These are phyloP conservation scores for Smittia aterrima DNA, from an alignment of 2,888 invertebrate species.

Conservation along the genomic window DNA sequence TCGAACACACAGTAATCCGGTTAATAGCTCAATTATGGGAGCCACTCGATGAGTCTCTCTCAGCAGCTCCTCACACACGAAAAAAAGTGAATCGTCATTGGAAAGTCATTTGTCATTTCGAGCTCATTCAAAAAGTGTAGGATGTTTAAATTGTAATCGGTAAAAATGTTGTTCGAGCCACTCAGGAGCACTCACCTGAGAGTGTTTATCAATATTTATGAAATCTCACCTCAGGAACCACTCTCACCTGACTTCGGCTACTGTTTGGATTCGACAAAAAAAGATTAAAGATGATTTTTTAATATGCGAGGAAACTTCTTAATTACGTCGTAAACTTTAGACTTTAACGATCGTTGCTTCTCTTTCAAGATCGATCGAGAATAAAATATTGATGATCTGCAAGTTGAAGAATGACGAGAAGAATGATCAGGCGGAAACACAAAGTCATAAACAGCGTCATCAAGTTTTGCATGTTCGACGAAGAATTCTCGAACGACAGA, in stretches of 20 bases:
- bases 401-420: too few relatives aligned
- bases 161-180: background rate
- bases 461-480: background rate
- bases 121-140: constrained; percentile 2
- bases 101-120: constrained; percentile 37
- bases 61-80: too few relatives aligned
- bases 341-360: constrained; percentile 17
- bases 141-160: background rate
- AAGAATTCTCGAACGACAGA: too few relatives aligned
- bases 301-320: constrained; percentile 9
- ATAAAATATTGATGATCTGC: constrained; percentile 6
- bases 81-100: constrained; percentile 35
- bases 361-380: background rate
- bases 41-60: background rate
- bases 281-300: background rate
- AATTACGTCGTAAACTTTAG: constrained; percentile 33
- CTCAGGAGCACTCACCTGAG: background rate
- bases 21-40: constrained; percentile 38
- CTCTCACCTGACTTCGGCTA: too few relatives aligned
- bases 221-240: background rate
- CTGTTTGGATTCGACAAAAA: background rate
- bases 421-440: background rate
- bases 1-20: constrained; percentile 12
- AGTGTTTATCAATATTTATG: constrained; percentile 35
- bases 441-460: constrained; percentile 18